Base-by-base conservation (phyloP, 2,888 invertebrate genomes). In the Hartigia nigra region DNA sequence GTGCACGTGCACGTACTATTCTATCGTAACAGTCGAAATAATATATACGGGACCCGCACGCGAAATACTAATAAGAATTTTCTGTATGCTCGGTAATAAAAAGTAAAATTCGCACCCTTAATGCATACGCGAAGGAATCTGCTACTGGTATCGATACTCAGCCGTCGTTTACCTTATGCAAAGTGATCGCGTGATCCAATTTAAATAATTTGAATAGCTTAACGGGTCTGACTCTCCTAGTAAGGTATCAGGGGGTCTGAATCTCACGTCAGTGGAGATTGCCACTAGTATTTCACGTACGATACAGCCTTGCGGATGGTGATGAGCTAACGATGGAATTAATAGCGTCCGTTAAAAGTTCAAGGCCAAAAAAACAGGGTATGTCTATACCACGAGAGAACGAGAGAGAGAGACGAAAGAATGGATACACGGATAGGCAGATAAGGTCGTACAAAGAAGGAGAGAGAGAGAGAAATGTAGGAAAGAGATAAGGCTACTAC, bases 191-290 rank as follows among this genome's bases (percentile, higher is more conserved):
- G 80, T 82, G 81, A 84, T 83, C 81, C 80, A 81, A 83, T 85
- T 84, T 80, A 78, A 82, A 79, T 81, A 81, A 85, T 85, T 84
- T 82, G 80, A 81, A 82, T 82, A 80, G 81, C 70, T 81, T 77
- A 83, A 77, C 82, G 81, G 81, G 84, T 75, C 36, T 78, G 69
- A 77, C 34, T 69, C 9, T n/a, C n/a, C n/a, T 75, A 76, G 70
- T 69, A 37, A 69, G 70, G 70, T 55, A 77, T 70, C 69, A 69
- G 70, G 70, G 70, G 69, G 55, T 69, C 55, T 23, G 78, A 37
- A 81, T 77, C 79, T 36, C 14, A n/a, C n/a, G n/a, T n/a, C n/a
- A 23, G 9, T 55, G 23, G 9, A 23, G 55, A 55, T 55, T 55
- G 55, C 55, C 55, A 23, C 55, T 55, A 55, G 76, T 36, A 77